These are phyloP conservation scores for Crotalus viridis DNA, from an alignment of 2,113 vertebrate genomes.

Conservation along the genomic window DNA sequence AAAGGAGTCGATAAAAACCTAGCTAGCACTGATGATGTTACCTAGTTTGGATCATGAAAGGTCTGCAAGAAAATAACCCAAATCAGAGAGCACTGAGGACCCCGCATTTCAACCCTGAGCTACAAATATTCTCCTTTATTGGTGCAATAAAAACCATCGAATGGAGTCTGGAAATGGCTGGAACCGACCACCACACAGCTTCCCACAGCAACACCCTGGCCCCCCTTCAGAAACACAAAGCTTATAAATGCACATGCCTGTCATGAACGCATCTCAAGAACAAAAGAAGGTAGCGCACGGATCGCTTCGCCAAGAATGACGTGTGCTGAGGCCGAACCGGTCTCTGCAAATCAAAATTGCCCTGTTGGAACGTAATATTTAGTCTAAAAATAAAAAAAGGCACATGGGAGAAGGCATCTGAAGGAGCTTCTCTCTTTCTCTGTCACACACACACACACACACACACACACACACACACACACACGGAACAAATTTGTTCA, in stretches of 20 bases:
- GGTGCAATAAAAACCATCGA: background rate
- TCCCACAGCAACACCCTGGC: background rate
- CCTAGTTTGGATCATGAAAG: no score
- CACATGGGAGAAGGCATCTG: background rate
- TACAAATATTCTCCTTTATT: no score
- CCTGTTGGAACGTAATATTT: background rate
- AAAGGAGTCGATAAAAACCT: background rate
- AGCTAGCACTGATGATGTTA: no score
- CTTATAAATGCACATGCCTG: background rate
- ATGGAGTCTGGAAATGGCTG: background rate
- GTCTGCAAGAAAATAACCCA: no score
- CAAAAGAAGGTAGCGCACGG: background rate
- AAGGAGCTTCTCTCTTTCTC: background rate
- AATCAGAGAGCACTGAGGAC: no score
- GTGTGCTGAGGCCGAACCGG: background rate
- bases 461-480: no score
- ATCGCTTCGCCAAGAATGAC: accelerated
- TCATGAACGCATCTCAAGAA: background rate
- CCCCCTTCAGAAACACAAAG: background rate
- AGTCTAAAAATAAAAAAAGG: background rate
- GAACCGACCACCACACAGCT: background rate
- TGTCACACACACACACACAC: no score
- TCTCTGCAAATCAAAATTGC: background rate
- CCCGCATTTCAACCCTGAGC: no score
- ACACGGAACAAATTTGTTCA: background rate